Conservation (phyloP, 2,113 vertebrate genomes). For the Periophthalmodon schlosseri region DNA sequence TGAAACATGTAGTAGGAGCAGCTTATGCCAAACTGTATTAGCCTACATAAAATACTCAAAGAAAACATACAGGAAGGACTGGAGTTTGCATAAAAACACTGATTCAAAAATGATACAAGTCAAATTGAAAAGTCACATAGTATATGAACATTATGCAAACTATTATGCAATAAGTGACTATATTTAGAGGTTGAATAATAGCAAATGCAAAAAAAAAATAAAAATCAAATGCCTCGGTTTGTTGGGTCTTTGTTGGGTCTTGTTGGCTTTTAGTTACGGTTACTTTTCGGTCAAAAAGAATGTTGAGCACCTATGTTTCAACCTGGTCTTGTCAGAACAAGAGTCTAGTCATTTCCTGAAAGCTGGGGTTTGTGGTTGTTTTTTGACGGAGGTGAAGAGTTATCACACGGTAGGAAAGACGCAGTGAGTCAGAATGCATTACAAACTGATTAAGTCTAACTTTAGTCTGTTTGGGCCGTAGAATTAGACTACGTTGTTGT, state of each 20-base stretch:
- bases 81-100: not conserved
- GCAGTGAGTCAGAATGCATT: not conserved
- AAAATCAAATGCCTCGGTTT: not conserved
- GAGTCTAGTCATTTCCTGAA: slow-evolving; percentile 50
- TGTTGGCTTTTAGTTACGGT: not conserved
- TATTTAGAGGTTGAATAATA: too few relatives aligned
- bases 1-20: not conserved
- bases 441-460: not conserved
- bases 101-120: slow-evolving; percentile 1
- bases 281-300: not conserved
- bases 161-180: too few relatives aligned
- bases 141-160: too few relatives aligned
- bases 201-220: too few relatives aligned
- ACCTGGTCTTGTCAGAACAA: slow-evolving; percentile 35
- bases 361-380: slow-evolving; percentile 23
- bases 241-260: too few relatives aligned
- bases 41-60: not conserved
- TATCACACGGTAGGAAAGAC: not conserved
- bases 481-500: too few relatives aligned
- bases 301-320: slow-evolving; percentile 22
- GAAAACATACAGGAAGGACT: slow-evolving; percentile 2
- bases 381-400: slow-evolving; percentile 6
- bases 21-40: not conserved
- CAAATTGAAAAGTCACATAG: not conserved
- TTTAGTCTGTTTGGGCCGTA: too few relatives aligned